Conservation (phyloP, 2,113 vertebrate species). For the Holacanthus passer region DNA sequence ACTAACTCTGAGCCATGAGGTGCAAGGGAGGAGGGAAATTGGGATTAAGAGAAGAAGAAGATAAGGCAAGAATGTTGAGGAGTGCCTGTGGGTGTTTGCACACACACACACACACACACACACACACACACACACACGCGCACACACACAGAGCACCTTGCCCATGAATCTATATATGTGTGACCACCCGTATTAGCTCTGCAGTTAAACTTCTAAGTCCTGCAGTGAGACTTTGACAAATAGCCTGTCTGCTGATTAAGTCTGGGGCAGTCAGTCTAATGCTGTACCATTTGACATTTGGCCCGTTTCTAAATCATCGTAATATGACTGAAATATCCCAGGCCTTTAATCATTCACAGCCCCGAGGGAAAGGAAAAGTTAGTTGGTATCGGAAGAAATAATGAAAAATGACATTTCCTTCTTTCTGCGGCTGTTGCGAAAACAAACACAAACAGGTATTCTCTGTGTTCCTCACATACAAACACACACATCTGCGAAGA, state of each 20-base stretch:
- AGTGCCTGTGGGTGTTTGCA: slow-evolving; percentile 9
- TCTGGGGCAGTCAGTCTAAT: slow-evolving; percentile 31
- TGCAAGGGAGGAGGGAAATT: background rate
- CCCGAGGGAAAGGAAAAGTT: slow-evolving; percentile 14
- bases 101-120: background rate
- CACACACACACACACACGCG: background rate
- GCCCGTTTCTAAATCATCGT: slow-evolving; percentile 35
- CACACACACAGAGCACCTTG: slow-evolving; percentile 4
- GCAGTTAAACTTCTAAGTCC: slow-evolving; percentile 35
- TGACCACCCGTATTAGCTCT: slow-evolving; percentile 27
- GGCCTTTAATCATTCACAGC: slow-evolving; percentile 37
- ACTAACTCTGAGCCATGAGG: background rate
- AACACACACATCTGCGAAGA: background rate
- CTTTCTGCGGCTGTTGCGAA: slow-evolving; percentile 9
- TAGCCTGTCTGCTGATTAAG: slow-evolving; percentile 36
- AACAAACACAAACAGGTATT: background rate
- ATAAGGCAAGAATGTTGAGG: background rate
- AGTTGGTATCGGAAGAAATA: background rate
- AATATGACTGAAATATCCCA: slow-evolving; percentile 46
- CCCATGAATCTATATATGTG: slow-evolving; percentile 8
- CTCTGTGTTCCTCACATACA: background rate
- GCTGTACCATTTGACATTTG: slow-evolving; percentile 46
- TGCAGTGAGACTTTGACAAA: slow-evolving; percentile 49
- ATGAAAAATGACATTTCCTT: background rate
- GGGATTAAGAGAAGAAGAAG: too few relatives aligned